Conservation (phyloP, 2,888 invertebrate genomes). For the Resseliella maxima region DNA sequence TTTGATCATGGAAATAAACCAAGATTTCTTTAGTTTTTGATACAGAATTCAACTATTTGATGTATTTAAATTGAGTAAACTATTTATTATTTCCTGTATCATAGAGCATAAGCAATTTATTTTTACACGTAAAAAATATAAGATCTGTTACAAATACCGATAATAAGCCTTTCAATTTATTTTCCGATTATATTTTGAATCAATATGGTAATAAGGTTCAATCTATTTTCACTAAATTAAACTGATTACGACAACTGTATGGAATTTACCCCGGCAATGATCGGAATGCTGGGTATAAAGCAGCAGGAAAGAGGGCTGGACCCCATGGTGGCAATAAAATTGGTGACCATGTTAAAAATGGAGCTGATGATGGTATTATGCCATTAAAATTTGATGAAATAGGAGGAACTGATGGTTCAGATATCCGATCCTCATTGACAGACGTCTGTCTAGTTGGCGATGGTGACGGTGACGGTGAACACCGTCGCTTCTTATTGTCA, state of each 20-base stretch:
- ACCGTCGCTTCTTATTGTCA: slow-evolving; percentile 57
- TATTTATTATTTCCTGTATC: too few relatives aligned
- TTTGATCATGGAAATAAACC: too few relatives aligned
- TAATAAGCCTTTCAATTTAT: too few relatives aligned
- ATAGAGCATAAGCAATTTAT: too few relatives aligned
- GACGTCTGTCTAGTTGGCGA: slow-evolving; percentile 5
- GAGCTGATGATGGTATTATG: slow-evolving; percentile 71
- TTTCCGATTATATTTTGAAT: too few relatives aligned
- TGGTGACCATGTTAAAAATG: slow-evolving; percentile 80
- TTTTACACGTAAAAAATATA: too few relatives aligned
- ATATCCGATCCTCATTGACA: background rate
- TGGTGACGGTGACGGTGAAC: slow-evolving; percentile 56
- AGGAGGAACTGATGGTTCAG: background rate
- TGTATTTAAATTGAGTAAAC: too few relatives aligned
- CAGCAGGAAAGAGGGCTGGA: slow-evolving; percentile 77
- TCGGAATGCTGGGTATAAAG: slow-evolving; percentile 77
- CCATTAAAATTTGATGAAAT: slow-evolving; percentile 61
- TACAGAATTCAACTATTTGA: too few relatives aligned
- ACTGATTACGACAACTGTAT: slow-evolving; percentile 69
- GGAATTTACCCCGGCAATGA: slow-evolving; percentile 83
- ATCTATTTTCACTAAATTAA: background rate
- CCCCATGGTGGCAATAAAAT: slow-evolving; percentile 81
- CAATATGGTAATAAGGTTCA: too few relatives aligned
- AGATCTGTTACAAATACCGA: too few relatives aligned
- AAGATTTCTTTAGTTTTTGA: too few relatives aligned